These are phyloP conservation scores for Phenacoccus solenopsis DNA, from an alignment of 1,140 invertebrate genomes.

Conservation along the genomic window DNA sequence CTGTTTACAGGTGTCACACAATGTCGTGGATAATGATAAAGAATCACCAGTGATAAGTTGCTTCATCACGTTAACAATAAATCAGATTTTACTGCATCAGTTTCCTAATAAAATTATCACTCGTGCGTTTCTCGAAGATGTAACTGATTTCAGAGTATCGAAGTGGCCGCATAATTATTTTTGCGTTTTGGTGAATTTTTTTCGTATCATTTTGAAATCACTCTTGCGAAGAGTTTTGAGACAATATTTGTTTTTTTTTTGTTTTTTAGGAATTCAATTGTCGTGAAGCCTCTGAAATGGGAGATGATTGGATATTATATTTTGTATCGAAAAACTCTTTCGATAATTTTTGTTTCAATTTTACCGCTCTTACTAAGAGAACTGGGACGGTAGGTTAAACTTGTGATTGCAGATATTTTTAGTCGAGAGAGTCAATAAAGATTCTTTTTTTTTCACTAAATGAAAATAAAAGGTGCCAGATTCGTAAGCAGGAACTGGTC, in stretches of 20 bases:
- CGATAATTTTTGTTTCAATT: constrained; percentile 4
- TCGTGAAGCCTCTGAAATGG: constrained; percentile 8
- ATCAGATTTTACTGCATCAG: constrained; percentile 4
- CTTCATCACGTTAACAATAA: not conserved
- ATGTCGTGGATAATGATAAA: not conserved
- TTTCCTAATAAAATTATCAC: not conserved
- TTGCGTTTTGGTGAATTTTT: not conserved
- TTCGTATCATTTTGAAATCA: not conserved
- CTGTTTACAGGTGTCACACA: not conserved
- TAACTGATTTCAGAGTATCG: not conserved
- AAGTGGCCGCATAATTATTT: not conserved
- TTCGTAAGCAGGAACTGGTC: too few relatives aligned
- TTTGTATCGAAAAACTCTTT: not conserved
- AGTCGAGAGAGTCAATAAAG: too few relatives aligned
- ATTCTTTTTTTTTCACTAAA: too few relatives aligned
- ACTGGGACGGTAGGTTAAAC: not conserved
- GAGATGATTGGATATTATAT: constrained; percentile 2
- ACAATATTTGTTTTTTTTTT: too few relatives aligned
- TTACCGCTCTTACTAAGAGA: not conserved
- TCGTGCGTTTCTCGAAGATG: not conserved
- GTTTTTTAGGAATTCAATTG: not conserved
- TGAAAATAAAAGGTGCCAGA: too few relatives aligned
- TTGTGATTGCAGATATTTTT: too few relatives aligned
- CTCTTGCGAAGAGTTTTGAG: not conserved
- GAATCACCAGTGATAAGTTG: not conserved